Evolutionary conservation across 2,113 vertebrate species (phyloP).

Genomic region (Bubalus kerabau): DNA sequence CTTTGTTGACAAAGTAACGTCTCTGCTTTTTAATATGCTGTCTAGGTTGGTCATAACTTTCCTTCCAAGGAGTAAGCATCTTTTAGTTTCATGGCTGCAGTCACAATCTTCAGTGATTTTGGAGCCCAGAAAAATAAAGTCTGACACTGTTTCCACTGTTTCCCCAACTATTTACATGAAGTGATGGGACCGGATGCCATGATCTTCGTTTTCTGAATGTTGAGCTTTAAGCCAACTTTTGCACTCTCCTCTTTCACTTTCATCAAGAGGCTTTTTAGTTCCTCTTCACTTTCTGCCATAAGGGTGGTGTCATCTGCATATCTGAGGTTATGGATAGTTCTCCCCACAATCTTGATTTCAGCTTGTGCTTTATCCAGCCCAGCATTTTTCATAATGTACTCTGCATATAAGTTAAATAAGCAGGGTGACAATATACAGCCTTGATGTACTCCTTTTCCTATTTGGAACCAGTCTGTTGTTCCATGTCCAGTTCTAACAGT

Average conservation of each 20-base stretch:
- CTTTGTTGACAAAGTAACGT: neutral
- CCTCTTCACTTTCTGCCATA: neutral
- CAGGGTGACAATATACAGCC: neutral
- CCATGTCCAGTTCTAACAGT: neutral
- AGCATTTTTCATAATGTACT: neutral
- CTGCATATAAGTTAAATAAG: neutral
- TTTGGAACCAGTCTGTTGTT: neutral
- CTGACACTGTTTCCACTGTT: no score
- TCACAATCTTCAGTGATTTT: neutral
- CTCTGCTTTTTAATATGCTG: neutral
- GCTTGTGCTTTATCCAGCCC: neutral
- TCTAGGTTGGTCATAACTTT: neutral
- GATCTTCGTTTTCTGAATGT: no score
- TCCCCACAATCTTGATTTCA: neutral
- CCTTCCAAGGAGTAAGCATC: neutral
- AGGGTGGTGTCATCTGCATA: neutral
- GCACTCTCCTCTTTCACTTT: neutral
- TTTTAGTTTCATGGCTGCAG: neutral
- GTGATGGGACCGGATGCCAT: no score
- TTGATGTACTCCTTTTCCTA: neutral
- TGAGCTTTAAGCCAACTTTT: no score
- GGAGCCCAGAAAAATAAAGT: no score
- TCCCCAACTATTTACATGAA: no score
- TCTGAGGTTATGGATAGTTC: neutral
- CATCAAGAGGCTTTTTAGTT: neutral